Evolutionary conservation across 2,113 vertebrate species (phyloP).

Genomic region (Ailurus styani): DNA sequence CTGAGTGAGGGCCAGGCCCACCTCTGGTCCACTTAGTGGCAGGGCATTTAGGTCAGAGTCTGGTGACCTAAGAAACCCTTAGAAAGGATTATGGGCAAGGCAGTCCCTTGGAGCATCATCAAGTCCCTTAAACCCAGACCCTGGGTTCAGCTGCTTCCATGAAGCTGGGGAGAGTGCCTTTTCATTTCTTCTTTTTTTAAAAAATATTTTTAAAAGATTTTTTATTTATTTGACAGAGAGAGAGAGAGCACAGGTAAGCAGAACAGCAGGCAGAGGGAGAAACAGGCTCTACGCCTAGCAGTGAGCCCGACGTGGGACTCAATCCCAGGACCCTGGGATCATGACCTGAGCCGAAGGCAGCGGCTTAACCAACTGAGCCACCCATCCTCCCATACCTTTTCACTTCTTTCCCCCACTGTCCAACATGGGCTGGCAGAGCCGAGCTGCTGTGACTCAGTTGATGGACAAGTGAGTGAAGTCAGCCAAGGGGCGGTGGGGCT

Average conservation of each 20-base stretch:
- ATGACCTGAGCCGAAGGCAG: too few relatives aligned
- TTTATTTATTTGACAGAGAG: too few relatives aligned
- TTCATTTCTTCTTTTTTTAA: too few relatives aligned
- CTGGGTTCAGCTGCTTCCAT: not conserved
- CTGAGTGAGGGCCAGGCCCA: not conserved
- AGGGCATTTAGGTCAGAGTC: not conserved
- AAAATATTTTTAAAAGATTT: too few relatives aligned
- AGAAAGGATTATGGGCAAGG: not conserved
- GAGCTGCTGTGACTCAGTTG: not conserved
- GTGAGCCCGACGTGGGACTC: too few relatives aligned
- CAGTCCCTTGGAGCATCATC: not conserved
- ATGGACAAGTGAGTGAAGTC: not conserved
- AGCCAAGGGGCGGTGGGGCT: not conserved
- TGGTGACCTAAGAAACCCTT: not conserved
- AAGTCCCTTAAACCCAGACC: not conserved
- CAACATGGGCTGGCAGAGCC: not conserved
- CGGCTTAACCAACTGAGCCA: too few relatives aligned
- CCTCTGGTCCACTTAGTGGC: not conserved
- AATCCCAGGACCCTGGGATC: too few relatives aligned
- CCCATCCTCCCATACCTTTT: too few relatives aligned
- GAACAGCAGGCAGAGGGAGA: too few relatives aligned
- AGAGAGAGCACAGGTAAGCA: too few relatives aligned
- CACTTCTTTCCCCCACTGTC: not conserved
- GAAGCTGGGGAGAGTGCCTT: not conserved
- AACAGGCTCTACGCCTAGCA: too few relatives aligned